Evolutionary conservation across 2,797 vertebrate species (phyloP).

Genomic region (Leucoraja ocellata): DNA sequence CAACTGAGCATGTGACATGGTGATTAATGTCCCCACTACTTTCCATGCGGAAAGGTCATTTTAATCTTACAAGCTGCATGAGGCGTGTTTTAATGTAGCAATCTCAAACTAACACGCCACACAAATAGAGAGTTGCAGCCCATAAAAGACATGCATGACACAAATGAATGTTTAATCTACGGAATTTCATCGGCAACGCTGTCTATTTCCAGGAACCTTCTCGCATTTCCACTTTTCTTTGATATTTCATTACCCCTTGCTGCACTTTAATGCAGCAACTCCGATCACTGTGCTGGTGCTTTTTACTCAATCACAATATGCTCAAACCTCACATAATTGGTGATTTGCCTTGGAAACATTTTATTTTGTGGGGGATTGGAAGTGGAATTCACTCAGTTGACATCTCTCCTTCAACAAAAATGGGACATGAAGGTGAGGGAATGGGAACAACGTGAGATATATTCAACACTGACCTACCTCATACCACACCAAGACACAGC

Average conservation of each 20-base stretch:
- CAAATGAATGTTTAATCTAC: neutral
- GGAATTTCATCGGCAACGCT: neutral
- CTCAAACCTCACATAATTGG: neutral
- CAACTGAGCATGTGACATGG: too few relatives aligned
- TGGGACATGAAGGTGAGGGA: neutral
- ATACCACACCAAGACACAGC: neutral
- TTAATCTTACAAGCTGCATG: too few relatives aligned
- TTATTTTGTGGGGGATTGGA: neutral
- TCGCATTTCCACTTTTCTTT: neutral
- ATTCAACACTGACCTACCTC: neutral
- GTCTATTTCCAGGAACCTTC: neutral
- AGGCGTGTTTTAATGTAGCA: too few relatives aligned
- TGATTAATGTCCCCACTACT: too few relatives aligned
- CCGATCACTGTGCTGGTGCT: neutral
- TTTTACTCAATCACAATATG: neutral
- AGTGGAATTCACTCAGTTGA: neutral
- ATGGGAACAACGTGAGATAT: neutral
- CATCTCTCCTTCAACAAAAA: neutral
- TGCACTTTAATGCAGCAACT: neutral
- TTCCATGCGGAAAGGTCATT: too few relatives aligned
- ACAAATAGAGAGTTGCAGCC: too few relatives aligned
- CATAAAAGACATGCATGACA: too few relatives aligned
- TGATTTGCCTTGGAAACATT: neutral
- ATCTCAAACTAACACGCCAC: too few relatives aligned
- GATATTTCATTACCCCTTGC: neutral